Evolutionary conservation across 2,797 vertebrate genomes (phyloP).

Genomic region (Enteromius treurensis): DNA sequence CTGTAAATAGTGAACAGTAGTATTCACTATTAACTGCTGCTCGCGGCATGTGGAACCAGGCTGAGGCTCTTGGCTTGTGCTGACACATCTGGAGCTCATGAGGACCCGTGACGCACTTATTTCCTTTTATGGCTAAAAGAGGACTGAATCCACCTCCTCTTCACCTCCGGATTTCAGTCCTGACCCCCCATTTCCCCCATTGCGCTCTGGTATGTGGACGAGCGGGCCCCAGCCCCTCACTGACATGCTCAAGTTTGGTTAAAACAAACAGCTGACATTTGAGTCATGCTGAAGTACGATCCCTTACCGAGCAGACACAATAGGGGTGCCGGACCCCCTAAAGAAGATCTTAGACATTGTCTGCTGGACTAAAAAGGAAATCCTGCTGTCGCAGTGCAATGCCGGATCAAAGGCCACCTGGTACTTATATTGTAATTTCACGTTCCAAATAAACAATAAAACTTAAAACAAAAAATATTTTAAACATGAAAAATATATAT

Average conservation of each 20-base stretch:
- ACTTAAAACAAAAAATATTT: neutral
- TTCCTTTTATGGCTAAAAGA: slow-evolving; percentile 70
- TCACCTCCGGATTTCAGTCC: slow-evolving; percentile 35
- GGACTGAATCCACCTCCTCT: slow-evolving; percentile 49
- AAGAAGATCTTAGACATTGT: slow-evolving; percentile 38
- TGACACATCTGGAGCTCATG: slow-evolving; percentile 64
- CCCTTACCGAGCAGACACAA: slow-evolving; percentile 36
- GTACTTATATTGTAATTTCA: slow-evolving; percentile 14
- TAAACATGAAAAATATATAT: neutral
- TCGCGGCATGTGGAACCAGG: slow-evolving; percentile 51
- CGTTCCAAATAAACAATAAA: slow-evolving; percentile 27
- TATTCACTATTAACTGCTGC: slow-evolving; percentile 20
- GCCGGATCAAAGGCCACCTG: slow-evolving; percentile 11
- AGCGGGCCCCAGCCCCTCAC: neutral
- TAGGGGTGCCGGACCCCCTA: slow-evolving; percentile 29
- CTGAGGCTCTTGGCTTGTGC: slow-evolving; percentile 57
- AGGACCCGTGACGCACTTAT: slow-evolving; percentile 64
- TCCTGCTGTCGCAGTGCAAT: slow-evolving; percentile 11
- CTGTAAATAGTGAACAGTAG: slow-evolving; percentile 34
- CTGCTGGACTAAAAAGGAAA: slow-evolving; percentile 37
- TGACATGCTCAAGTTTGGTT: slow-evolving; percentile 64
- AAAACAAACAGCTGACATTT: slow-evolving; percentile 61
- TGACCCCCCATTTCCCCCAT: slow-evolving; percentile 59
- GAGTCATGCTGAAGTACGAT: slow-evolving; percentile 48
- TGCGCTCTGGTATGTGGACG: slow-evolving; percentile 55